Conservation (phyloP, 2,113 vertebrate species). For the Dolichotis patagonum region DNA sequence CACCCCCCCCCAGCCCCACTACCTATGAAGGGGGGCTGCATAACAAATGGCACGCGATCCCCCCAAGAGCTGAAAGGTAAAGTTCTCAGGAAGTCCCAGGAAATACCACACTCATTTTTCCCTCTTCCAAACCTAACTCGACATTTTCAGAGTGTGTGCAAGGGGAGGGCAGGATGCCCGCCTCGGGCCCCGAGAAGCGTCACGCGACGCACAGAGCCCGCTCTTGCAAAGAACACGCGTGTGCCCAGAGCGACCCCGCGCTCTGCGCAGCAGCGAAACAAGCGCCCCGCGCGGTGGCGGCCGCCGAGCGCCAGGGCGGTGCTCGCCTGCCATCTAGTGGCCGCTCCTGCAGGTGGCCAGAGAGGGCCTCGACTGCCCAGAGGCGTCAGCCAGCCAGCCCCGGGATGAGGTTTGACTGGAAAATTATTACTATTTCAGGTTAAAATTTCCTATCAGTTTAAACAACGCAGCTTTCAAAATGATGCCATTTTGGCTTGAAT, state of each 20-base stretch:
- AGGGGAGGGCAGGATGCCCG: neutral
- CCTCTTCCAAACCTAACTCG: constrained; percentile 71
- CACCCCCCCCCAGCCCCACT: neutral
- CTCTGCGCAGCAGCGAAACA: constrained; percentile 36
- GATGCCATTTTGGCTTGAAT: neutral
- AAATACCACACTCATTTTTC: constrained; percentile 68
- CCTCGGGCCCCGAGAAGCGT: constrained; percentile 67
- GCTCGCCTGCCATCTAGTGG: constrained; percentile 87
- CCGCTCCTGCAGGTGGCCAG: neutral
- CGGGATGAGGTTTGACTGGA: neutral
- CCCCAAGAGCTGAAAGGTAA: constrained; percentile 68
- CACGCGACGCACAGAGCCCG: constrained; percentile 47
- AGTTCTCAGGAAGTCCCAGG: constrained; percentile 68
- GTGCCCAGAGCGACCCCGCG: constrained; percentile 64
- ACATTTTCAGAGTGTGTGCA: constrained; percentile 70
- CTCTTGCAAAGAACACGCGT: constrained; percentile 72
- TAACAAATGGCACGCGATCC: constrained; percentile 72
- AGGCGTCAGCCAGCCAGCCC: neutral
- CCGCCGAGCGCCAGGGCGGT: constrained; percentile 48
- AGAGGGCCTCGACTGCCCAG: neutral
- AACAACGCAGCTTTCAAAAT: neutral
- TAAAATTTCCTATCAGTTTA: neutral
- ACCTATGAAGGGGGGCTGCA: constrained; percentile 57
- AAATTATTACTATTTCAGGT: neutral
- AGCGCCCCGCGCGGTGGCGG: neutral